Evolutionary conservation across 2,888 invertebrate species (phyloP).

Genomic region (Adela reaumurella): DNA sequence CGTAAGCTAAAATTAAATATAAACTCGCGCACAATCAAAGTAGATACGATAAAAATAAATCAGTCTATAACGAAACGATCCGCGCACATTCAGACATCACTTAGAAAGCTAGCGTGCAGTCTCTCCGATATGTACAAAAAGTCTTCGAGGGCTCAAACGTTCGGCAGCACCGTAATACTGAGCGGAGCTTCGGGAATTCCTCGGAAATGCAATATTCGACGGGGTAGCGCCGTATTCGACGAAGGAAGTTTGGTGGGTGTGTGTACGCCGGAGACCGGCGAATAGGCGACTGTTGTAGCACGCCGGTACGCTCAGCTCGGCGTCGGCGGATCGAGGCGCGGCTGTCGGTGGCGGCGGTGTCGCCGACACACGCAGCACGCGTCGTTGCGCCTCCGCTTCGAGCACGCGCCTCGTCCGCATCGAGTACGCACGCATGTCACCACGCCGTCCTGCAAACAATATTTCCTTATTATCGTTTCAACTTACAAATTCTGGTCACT

Average conservation of each 20-base stretch:
- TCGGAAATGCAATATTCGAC: background rate
- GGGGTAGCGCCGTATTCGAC: conserved; percentile 1
- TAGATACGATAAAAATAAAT: conserved; percentile 32
- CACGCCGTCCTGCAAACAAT: conserved; percentile 78
- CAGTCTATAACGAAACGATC: conserved; percentile 47
- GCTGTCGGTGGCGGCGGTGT: conserved; percentile 46
- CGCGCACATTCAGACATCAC: conserved; percentile 20
- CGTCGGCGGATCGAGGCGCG: conserved; percentile 17
- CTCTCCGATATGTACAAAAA: conserved; percentile 20
- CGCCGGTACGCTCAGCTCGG: conserved; percentile 14
- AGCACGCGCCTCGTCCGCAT: conserved; percentile 72
- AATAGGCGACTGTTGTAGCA: conserved; percentile 9
- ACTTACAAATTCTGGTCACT: no score
- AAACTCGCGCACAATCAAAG: background rate
- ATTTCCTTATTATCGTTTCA: no score
- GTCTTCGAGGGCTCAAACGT: background rate
- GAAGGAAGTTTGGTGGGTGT: background rate
- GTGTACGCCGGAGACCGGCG: conserved; percentile 18
- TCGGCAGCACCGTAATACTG: background rate
- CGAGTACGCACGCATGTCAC: conserved; percentile 76
- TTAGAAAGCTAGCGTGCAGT: conserved; percentile 40
- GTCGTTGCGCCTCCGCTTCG: conserved; percentile 41
- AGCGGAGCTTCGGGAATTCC: background rate
- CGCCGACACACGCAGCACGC: conserved; percentile 60
- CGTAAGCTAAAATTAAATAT: background rate